A percentile compares a stretch with the other conserved stretches of the same genome.
Conservation (phyloP, 2,888 invertebrate genomes). For the Drosophila nigricruria region DNA sequence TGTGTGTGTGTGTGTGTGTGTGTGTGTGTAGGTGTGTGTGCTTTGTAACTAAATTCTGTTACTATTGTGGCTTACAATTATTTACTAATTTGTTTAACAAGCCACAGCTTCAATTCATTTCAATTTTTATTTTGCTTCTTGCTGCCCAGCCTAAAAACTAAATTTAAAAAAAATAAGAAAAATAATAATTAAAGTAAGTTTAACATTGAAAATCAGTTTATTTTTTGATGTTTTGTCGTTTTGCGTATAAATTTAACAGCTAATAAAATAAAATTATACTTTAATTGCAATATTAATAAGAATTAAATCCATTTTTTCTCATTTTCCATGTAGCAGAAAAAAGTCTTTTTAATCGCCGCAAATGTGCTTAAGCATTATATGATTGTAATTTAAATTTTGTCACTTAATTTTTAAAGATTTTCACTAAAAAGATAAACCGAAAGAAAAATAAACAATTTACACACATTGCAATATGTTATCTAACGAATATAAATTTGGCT, state of each 20-base stretch:
- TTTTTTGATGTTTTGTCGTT: constrained; percentile 57
- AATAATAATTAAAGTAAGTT: constrained; percentile 66
- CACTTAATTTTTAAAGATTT: constrained; percentile 55
- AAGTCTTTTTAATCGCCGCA: constrained; percentile 82
- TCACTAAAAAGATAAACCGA: constrained; percentile 46
- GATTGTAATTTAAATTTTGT: constrained; percentile 68
- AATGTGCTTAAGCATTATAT: constrained; percentile 73
- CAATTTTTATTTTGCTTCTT: constrained; percentile 49
- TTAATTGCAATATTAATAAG: constrained; percentile 67
- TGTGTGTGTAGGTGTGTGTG: constrained; percentile 8
- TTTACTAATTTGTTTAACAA: constrained; percentile 42
- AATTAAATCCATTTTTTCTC: constrained; percentile 63
- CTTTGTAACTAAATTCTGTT: constrained; percentile 34
- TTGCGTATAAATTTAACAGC: constrained; percentile 80
- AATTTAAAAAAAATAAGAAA: constrained; percentile 38
- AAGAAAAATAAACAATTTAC: constrained; percentile 19
- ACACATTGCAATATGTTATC: constrained; percentile 34
- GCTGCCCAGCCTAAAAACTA: constrained; percentile 71
- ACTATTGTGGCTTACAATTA: constrained; percentile 49
- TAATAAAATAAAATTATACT: constrained; percentile 77
- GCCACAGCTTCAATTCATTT: constrained; percentile 43
- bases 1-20: constrained; percentile 12
- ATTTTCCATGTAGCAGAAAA: constrained; percentile 63
- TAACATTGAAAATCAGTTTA: constrained; percentile 80
- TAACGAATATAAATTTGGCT: constrained; percentile 62